phyloP scores from a whole-genome alignment of 2,797 vertebrate species.

The Aphelocoma californica region DNA sequence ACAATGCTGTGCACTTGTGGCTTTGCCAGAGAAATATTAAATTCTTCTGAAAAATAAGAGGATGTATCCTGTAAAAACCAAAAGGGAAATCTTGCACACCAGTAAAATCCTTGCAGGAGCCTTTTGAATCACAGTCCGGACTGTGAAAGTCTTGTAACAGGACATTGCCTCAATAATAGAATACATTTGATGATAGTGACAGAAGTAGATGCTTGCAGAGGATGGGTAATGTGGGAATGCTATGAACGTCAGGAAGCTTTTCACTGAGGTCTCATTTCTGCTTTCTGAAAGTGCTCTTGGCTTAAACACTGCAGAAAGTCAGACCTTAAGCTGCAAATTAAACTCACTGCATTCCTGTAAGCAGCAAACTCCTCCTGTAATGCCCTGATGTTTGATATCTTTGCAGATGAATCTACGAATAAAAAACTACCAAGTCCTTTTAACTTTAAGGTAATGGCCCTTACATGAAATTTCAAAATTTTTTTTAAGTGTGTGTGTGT shows the following conservation, averaged over 20 bases:
- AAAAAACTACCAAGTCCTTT: slow-evolving; percentile 73
- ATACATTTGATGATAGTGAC: not conserved
- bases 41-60: not conserved
- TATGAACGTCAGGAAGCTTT: not conserved
- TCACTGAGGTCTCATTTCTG: not conserved
- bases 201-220: not conserved
- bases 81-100: not conserved
- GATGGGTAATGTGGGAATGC: not conserved
- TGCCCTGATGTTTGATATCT: not conserved
- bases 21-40: not conserved
- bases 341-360: not conserved
- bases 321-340: not conserved
- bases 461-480: not conserved
- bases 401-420: slow-evolving; percentile 72
- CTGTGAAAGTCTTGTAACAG: not conserved
- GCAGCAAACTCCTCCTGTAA: not conserved
- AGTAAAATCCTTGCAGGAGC: not conserved
- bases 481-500: not conserved
- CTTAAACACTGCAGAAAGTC: not conserved
- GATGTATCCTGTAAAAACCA: not conserved
- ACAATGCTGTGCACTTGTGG: not conserved
- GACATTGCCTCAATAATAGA: not conserved
- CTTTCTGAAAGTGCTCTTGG: not conserved
- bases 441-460: slow-evolving; percentile 74
- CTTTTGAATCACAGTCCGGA: not conserved